Conservation (phyloP, 2,113 vertebrate species). For the Rhodinocichla rosea region DNA sequence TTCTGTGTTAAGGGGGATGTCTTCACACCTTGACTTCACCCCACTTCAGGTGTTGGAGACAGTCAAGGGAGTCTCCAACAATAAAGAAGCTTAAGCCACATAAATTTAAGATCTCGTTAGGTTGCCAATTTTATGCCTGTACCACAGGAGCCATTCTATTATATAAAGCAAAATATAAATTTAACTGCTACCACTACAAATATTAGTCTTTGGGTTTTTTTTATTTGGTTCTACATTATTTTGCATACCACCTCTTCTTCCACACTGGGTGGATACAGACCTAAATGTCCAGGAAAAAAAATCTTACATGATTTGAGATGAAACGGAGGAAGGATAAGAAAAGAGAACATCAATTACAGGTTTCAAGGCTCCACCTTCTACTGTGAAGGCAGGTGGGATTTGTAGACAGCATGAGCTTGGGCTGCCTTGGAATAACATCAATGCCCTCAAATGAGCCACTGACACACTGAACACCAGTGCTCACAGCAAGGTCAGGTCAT, state of each 20-base stretch:
- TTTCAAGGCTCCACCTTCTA: not conserved
- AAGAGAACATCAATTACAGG: not conserved
- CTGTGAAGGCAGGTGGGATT: not conserved
- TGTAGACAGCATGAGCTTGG: not conserved
- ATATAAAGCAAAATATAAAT: not conserved
- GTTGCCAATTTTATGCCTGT: not conserved
- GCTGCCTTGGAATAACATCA: not conserved
- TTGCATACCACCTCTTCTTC: not conserved
- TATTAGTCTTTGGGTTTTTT: not conserved
- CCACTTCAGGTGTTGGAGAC: not conserved
- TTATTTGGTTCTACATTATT: not conserved
- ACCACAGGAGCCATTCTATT: not conserved
- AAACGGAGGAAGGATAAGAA: not conserved
- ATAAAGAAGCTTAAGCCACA: not conserved
- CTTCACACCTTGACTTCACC: not conserved
- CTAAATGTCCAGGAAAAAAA: not conserved
- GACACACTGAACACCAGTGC: not conserved
- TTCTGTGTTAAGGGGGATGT: not conserved
- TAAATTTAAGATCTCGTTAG: not conserved
- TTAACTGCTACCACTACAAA: accelerated
- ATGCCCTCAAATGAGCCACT: not conserved
- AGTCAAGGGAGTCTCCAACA: not conserved
- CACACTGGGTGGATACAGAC: accelerated
- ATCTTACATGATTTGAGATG: not conserved
- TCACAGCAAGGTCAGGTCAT: not conserved